These are phyloP conservation scores for Neuroterus valhalla DNA, from an alignment of 1,140 invertebrate species.

Conservation along the genomic window DNA sequence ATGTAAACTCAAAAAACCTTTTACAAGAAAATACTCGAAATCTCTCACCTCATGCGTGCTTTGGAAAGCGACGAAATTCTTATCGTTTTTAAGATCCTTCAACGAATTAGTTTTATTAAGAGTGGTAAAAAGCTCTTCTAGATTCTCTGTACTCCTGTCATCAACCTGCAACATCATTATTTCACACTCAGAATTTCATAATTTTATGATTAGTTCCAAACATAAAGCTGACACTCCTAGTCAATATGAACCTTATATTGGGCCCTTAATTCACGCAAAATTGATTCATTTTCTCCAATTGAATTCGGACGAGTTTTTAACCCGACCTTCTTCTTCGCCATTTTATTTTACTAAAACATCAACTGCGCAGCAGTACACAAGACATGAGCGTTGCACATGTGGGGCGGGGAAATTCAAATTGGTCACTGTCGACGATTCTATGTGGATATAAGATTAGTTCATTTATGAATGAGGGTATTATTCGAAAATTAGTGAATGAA, in stretches of 20 bases:
- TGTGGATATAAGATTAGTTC: constrained; percentile 15
- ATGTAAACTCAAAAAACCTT: not conserved
- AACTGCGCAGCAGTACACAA: not conserved
- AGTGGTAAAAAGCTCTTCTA: constrained; percentile 62
- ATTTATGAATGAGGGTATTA: constrained; percentile 42
- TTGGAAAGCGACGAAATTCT: constrained; percentile 21
- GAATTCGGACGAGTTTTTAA: constrained; percentile 57
- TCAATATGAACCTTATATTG: constrained; percentile 59
- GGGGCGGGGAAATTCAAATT: not conserved
- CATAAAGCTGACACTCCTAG: not conserved
- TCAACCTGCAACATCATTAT: constrained; percentile 55
- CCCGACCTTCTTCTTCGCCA: constrained; percentile 59
- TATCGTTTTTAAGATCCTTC: constrained; percentile 26
- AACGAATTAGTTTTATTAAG: constrained; percentile 55
- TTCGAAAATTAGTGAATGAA: too few species aligned
- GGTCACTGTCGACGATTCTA: not conserved
- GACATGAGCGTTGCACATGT: not conserved
- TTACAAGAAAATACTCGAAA: not conserved
- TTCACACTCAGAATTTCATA: not conserved
- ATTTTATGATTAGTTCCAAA: not conserved
- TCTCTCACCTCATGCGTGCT: constrained; percentile 33
- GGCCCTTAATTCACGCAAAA: constrained; percentile 57
- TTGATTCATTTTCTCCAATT: constrained; percentile 61
- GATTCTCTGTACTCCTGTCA: constrained; percentile 50
- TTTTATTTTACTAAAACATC: constrained; percentile 52